Evolutionary conservation across 1,140 invertebrate genomes (phyloP).

Genomic region (Zaprionus inermis): DNA sequence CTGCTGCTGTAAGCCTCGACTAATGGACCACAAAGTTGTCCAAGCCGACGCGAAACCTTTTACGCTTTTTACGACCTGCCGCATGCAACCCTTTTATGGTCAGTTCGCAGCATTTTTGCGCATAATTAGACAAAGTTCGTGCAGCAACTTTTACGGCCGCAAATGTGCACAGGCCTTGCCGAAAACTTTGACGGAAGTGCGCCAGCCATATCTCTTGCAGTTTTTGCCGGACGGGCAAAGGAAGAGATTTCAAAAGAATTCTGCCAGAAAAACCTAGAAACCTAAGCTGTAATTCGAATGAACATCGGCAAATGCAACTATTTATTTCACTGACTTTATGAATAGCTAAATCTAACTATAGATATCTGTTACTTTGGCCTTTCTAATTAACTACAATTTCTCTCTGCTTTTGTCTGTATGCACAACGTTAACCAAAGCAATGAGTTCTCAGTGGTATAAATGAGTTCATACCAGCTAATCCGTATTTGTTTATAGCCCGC

Average conservation of each 20-base stretch:
- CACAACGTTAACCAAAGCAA: too few species aligned
- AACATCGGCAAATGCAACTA: background rate
- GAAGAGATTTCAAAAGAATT: too few species aligned
- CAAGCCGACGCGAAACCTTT: constrained; percentile 41
- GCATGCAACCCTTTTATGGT: constrained; percentile 64
- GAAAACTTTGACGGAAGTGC: constrained; percentile 16
- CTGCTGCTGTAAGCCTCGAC: constrained; percentile 15
- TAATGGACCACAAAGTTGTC: constrained; percentile 52
- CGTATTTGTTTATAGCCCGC: too few species aligned
- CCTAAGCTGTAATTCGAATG: background rate
- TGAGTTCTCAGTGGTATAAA: too few species aligned
- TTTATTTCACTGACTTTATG: too few species aligned
- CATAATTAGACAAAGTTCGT: constrained; percentile 80
- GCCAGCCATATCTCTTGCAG: background rate
- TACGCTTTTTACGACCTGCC: constrained; percentile 42
- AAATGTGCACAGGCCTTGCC: constrained; percentile 56
- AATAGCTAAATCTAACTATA: too few species aligned
- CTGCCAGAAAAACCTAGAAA: background rate
- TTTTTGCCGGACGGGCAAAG: too few species aligned
- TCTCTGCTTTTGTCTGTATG: too few species aligned
- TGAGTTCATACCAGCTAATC: too few species aligned
- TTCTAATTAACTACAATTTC: too few species aligned
- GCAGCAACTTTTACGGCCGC: constrained; percentile 59
- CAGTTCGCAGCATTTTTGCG: constrained; percentile 75
- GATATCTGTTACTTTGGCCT: too few species aligned